A percentile compares a stretch with the other conserved stretches of the same genome.
These are phyloP conservation scores for Eilema depressum DNA, from an alignment of 2,888 invertebrate genomes.

Conservation along the genomic window DNA sequence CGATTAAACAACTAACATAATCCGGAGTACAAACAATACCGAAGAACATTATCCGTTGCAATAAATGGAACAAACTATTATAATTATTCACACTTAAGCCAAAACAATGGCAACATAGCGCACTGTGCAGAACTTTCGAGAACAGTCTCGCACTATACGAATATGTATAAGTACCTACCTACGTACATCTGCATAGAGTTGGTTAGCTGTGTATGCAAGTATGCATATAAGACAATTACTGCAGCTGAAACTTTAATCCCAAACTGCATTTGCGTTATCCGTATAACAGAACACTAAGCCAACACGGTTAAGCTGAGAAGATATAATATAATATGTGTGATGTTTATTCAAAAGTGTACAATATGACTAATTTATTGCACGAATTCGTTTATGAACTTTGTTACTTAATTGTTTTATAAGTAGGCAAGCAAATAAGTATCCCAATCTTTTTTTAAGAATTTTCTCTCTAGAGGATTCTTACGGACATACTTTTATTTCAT, in stretches of 20 bases:
- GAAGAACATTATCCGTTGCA: slow-evolving; percentile 29
- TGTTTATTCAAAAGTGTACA: slow-evolving; percentile 31
- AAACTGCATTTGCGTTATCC: slow-evolving; percentile 62
- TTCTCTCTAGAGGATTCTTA: too few relatives aligned
- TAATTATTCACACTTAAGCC: slow-evolving; percentile 45
- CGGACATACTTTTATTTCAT: too few relatives aligned
- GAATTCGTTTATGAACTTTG: too few relatives aligned
- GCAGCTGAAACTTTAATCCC: slow-evolving; percentile 61
- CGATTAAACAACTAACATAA: background rate
- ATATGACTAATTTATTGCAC: slow-evolving; percentile 29
- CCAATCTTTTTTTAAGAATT: too few relatives aligned
- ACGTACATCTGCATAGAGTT: too few relatives aligned
- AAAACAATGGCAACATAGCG: slow-evolving; percentile 47
- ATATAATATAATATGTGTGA: slow-evolving; percentile 23
- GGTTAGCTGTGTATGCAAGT: slow-evolving; percentile 27
- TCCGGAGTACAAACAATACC: slow-evolving; percentile 23
- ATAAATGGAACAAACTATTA: slow-evolving; percentile 31
- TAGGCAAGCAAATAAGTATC: too few relatives aligned
- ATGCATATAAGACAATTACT: slow-evolving; percentile 39
- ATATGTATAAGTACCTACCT: slow-evolving; percentile 1
- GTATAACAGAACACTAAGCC: slow-evolving; percentile 54
- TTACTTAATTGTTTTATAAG: too few relatives aligned
- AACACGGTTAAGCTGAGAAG: slow-evolving; percentile 53
- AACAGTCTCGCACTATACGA: slow-evolving; percentile 40
- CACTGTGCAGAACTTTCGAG: slow-evolving; percentile 35